Conservation (phyloP, 1,140 invertebrate genomes). For the Aphidius ervi region DNA sequence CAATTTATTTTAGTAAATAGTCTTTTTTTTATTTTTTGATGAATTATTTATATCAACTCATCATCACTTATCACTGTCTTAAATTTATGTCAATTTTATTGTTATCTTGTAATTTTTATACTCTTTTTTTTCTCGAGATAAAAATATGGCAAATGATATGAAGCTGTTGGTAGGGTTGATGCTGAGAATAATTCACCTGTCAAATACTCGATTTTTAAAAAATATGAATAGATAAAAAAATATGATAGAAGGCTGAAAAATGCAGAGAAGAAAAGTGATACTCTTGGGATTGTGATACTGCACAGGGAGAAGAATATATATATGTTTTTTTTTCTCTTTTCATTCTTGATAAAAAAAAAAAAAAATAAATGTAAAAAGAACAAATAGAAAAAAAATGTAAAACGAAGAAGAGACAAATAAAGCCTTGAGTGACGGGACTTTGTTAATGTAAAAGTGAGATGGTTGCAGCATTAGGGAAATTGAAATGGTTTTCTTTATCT, state of each 20-base stretch:
- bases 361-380: not conserved
- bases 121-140: no score
- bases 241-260: not conserved
- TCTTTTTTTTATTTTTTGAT: no score
- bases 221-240: slow-evolving; percentile 7
- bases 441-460: slow-evolving; percentile 36
- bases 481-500: slow-evolving; percentile 51
- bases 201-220: not conserved
- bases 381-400: slow-evolving; percentile 1
- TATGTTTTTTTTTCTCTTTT: not conserved
- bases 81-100: no score
- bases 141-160: no score
- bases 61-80: no score
- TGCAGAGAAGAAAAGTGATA: not conserved
- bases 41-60: no score
- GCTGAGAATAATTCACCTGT: no score
- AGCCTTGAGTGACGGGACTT: slow-evolving; percentile 13
- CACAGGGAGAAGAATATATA: no score
- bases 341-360: slow-evolving; percentile 6
- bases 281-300: not conserved
- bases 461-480: slow-evolving; percentile 48
- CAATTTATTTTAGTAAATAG: no score
- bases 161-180: no score
- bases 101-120: no score
- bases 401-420: slow-evolving; percentile 16